These are phyloP conservation scores for Platorchestia sp. DNA, from an alignment of 1,140 invertebrate species.

Conservation along the genomic window DNA sequence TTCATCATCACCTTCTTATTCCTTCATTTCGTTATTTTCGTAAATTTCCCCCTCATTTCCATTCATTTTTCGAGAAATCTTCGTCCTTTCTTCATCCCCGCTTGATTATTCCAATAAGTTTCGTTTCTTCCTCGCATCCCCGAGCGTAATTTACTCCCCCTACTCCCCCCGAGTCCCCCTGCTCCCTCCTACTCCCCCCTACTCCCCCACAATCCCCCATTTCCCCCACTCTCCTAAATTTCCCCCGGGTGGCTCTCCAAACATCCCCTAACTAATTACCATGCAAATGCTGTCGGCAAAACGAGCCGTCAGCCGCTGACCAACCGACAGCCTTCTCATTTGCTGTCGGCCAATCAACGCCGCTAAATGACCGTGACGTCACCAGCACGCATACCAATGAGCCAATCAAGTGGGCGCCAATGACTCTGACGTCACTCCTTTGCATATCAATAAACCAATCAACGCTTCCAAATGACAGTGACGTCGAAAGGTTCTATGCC, in stretches of 20 bases:
- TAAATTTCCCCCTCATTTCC: too few relatives aligned
- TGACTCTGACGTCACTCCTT: not conserved
- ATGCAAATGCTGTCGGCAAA: constrained; percentile 54
- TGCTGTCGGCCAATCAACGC: constrained; percentile 34
- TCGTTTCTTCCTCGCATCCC: not conserved
- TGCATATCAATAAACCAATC: constrained; percentile 42
- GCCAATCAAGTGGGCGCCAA: not conserved
- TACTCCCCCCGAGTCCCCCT: not conserved
- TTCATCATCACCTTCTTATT: too few relatives aligned
- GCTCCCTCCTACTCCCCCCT: not conserved
- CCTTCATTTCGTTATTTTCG: too few relatives aligned
- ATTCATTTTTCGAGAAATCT: too few relatives aligned
- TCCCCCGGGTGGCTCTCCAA: constrained; percentile 13
- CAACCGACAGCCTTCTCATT: constrained; percentile 51
- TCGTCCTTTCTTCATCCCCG: too few relatives aligned
- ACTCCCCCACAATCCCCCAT: not conserved
- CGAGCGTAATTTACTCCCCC: not conserved
- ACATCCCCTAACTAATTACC: constrained; percentile 53
- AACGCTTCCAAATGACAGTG: not conserved
- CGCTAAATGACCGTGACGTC: constrained; percentile 14
- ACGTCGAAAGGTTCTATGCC: not conserved
- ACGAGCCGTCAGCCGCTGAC: constrained; percentile 38
- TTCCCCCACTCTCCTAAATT: not conserved
- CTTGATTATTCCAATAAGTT: too few relatives aligned
- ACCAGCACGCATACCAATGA: not conserved